Evolutionary conservation across 2,797 vertebrate genomes (phyloP).

Genomic region (Pyrocephalus nanus): DNA sequence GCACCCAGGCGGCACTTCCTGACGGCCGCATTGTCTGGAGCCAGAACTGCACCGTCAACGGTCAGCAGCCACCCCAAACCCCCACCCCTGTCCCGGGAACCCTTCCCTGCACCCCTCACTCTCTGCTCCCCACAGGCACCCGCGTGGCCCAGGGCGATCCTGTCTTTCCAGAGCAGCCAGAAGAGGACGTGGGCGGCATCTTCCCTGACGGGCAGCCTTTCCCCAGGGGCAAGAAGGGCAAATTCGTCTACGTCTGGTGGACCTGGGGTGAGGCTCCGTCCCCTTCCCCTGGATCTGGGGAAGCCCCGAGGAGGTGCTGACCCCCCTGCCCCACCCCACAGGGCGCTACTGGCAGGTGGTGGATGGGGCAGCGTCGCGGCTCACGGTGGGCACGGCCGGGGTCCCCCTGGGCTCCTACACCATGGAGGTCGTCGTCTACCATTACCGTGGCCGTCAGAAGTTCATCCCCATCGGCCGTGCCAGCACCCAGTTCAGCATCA

Average conservation of each 20-base stretch:
- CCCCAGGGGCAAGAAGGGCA: slow-evolving; percentile 72
- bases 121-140: not conserved
- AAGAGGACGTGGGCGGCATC: slow-evolving; percentile 31
- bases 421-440: slow-evolving; percentile 93
- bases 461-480: slow-evolving; percentile 89
- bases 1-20: slow-evolving; percentile 81
- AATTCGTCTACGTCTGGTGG: slow-evolving; percentile 93
- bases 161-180: slow-evolving; percentile 79
- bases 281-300: not conserved
- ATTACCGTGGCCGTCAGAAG: slow-evolving; percentile 84
- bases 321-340: slow-evolving; percentile 37
- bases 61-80: slow-evolving; percentile 54
- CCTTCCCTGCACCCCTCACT: not conserved
- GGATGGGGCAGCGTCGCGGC: slow-evolving; percentile 84
- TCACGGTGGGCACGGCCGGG: slow-evolving; percentile 83
- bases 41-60: slow-evolving; percentile 84
- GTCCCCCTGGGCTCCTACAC: slow-evolving; percentile 86
- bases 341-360: slow-evolving; percentile 93
- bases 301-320: not conserved
- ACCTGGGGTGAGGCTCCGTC: slow-evolving; percentile 81
- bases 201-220: slow-evolving; percentile 87
- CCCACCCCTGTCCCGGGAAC: not conserved
- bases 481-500: slow-evolving; percentile 86
- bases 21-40: slow-evolving; percentile 88
- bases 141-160: slow-evolving; percentile 71